Percentiles rank a stretch among this genome's conserved stretches.
Evolutionary conservation across 2,888 invertebrate genomes (phyloP).

Genomic region (Gastracanthus pulcherrimus): DNA sequence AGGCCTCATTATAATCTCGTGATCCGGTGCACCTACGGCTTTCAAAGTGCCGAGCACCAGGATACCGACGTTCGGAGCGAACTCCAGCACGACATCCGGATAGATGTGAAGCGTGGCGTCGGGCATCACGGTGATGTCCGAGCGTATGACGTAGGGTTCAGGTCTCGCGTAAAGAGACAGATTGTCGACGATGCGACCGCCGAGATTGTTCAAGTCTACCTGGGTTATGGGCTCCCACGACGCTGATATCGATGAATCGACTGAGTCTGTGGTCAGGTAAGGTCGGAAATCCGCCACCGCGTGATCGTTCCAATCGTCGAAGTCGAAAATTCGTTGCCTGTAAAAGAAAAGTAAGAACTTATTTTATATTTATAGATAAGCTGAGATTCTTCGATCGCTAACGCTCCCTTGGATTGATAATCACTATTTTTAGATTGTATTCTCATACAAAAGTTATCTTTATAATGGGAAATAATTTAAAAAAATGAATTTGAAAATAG

Average conservation of each 20-base stretch:
- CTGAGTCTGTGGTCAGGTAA: constrained; percentile 87
- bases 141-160: constrained; percentile 87
- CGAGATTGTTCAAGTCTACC: constrained; percentile 84
- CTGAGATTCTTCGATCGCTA: no score
- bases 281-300: constrained; percentile 95
- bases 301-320: constrained; percentile 99
- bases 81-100: constrained; percentile 94
- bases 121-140: constrained; percentile 98
- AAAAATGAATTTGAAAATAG: no score
- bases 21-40: constrained; percentile 88
- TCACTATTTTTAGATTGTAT: no score
- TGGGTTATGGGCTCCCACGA: constrained; percentile 80
- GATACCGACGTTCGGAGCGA: constrained; percentile 97
- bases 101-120: constrained; percentile 90
- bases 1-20: constrained; percentile 89
- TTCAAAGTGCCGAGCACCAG: constrained; percentile 93
- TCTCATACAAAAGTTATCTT: no score
- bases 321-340: constrained; percentile 93
- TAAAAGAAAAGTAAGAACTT: constrained; percentile 73
- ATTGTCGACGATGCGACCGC: constrained; percentile 87
- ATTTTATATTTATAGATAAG: background rate
- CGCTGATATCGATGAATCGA: constrained; percentile 87
- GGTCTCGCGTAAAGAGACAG: constrained; percentile 82
- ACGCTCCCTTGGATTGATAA: no score
- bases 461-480: no score